phyloP scores from a whole-genome alignment of 2,888 invertebrate species.

The Oegoconia quadripuncta region DNA sequence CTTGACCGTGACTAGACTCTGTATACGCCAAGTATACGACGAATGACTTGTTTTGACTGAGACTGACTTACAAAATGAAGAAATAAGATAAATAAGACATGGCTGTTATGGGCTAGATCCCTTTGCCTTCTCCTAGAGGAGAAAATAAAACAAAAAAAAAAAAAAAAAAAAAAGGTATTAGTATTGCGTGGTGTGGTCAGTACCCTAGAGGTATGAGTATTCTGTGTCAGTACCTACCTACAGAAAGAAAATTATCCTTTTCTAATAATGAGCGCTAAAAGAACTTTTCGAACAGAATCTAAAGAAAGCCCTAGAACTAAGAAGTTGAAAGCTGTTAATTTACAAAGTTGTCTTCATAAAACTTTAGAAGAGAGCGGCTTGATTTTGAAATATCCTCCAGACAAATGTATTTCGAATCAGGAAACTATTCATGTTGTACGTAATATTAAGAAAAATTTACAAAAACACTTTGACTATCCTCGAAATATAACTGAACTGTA shows the following conservation, averaged over 20 bases:
- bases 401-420: slow-evolving; percentile 42
- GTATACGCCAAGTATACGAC: too few species aligned
- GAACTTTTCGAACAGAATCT: slow-evolving; percentile 29
- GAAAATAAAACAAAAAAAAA: too few species aligned
- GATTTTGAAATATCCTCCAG: slow-evolving; percentile 47
- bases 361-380: slow-evolving; percentile 55
- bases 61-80: too few species aligned
- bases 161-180: too few species aligned
- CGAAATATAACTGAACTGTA: slow-evolving; percentile 77
- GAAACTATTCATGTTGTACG: slow-evolving; percentile 72
- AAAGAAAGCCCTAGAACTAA: slow-evolving; percentile 36
- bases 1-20: too few species aligned
- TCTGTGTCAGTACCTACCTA: too few species aligned
- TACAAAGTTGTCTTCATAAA: slow-evolving; percentile 40
- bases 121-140: too few species aligned
- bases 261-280: slow-evolving; percentile 30
- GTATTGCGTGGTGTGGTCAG: too few species aligned
- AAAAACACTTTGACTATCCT: slow-evolving; percentile 69
- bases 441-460: slow-evolving; percentile 63
- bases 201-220: too few species aligned
- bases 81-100: too few species aligned
- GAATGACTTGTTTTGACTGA: too few species aligned
- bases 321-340: slow-evolving; percentile 33
- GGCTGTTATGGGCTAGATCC: too few species aligned
- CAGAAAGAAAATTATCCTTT: neutral